A percentile compares a stretch with the other conserved stretches of the same genome.
phyloP scores from a whole-genome alignment of 2,888 invertebrate species.

The Perizoma affinitatum region DNA sequence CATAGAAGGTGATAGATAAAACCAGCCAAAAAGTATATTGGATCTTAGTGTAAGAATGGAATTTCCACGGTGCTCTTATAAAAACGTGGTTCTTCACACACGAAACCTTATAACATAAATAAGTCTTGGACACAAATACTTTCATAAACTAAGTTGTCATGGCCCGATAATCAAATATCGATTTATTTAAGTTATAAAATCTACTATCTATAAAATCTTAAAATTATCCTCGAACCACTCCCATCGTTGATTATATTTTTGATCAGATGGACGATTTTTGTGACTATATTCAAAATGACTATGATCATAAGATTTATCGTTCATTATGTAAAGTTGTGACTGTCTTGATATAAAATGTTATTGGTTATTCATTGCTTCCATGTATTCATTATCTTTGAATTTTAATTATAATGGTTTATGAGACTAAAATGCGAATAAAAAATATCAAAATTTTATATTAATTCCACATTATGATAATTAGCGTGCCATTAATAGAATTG shows the following conservation, averaged over 20 bases:
- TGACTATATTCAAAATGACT: conserved; percentile 76
- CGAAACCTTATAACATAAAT: conserved; percentile 65
- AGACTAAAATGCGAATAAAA: conserved; percentile 23
- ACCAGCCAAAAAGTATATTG: conserved; percentile 17
- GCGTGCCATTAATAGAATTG: conserved; percentile 33
- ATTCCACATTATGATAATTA: conserved; percentile 40
- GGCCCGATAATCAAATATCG: conserved; percentile 78
- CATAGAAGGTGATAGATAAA: conserved; percentile 7
- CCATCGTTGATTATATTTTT: conserved; percentile 73
- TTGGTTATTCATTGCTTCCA: conserved; percentile 63
- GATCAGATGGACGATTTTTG: conserved; percentile 69
- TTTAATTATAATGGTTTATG: conserved; percentile 30
- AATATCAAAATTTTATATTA: conserved; percentile 29
- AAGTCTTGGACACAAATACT: conserved; percentile 76
- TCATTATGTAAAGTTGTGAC: conserved; percentile 64
- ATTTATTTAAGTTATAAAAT: conserved; percentile 70
- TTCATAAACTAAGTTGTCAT: conserved; percentile 76
- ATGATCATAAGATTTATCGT: conserved; percentile 57
- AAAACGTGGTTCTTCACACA: conserved; percentile 37
- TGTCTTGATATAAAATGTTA: conserved; percentile 64
- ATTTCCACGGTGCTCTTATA: conserved; percentile 9
- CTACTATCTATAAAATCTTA: conserved; percentile 67
- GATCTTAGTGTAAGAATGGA: conserved; percentile 12
- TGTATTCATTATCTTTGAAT: conserved; percentile 42
- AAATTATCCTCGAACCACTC: conserved; percentile 77